Conservation (phyloP, 2,888 invertebrate species). For the Temnothorax unifasciatus region DNA sequence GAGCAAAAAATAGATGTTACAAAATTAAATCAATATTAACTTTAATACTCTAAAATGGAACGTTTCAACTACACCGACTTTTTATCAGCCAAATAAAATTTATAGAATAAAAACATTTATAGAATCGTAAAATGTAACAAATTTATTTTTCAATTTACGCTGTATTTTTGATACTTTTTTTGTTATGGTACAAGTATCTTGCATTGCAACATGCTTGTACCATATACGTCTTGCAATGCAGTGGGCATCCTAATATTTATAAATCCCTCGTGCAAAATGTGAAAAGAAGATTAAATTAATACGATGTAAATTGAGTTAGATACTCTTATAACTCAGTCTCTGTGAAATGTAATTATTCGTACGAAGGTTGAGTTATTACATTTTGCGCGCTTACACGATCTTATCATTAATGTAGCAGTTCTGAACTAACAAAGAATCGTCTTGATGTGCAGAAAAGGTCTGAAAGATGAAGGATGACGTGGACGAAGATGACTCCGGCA, state of each 20-base stretch:
- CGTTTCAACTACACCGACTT: no score
- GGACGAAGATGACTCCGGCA: conserved; percentile 79
- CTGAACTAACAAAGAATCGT: conserved; percentile 20
- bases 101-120: not conserved
- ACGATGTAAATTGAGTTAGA: not conserved
- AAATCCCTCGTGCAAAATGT: not conserved
- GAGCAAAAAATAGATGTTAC: no score
- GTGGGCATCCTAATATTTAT: not conserved
- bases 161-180: conserved; percentile 1
- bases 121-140: not conserved
- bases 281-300: conserved; percentile 4
- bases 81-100: no score
- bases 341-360: conserved; percentile 26
- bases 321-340: conserved; percentile 22
- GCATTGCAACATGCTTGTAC: not conserved
- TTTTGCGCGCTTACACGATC: not conserved
- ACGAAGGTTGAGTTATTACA: conserved; percentile 23
- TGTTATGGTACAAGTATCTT: not conserved
- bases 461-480: conserved; percentile 81
- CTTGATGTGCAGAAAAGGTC: conserved; percentile 65
- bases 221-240: not conserved
- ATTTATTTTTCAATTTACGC: not conserved
- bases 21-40: no score
- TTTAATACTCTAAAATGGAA: no score
- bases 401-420: not conserved